phyloP scores from a whole-genome alignment of 2,113 vertebrate genomes.

The Reinhardtius hippoglossoides region DNA sequence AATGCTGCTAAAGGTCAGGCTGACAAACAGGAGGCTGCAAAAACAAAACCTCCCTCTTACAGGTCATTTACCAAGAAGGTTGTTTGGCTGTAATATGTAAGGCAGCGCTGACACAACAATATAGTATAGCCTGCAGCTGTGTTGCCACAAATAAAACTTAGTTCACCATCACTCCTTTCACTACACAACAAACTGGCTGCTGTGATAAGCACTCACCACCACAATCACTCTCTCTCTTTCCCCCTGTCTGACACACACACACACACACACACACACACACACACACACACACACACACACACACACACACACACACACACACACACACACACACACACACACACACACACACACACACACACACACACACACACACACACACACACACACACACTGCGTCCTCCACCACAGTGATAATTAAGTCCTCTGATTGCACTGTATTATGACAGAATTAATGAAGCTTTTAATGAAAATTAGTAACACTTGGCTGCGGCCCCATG shows the following conservation, averaged over 20 bases:
- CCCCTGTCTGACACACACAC: too few species aligned
- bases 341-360: slow-evolving; percentile 4
- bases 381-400: slow-evolving; percentile 22
- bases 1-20: neutral
- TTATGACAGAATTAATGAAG: slow-evolving; percentile 83
- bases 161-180: slow-evolving; percentile 8
- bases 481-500: slow-evolving; percentile 66
- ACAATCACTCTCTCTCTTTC: neutral
- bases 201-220: slow-evolving; percentile 20
- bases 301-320: slow-evolving; percentile 13
- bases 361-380: neutral
- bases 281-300: neutral
- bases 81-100: neutral
- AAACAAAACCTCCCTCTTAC: neutral
- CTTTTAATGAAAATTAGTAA: slow-evolving; percentile 83
- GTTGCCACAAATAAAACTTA: slow-evolving; percentile 18
- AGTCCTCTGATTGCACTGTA: slow-evolving; percentile 69
- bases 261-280: slow-evolving; percentile 6
- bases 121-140: neutral
- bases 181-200: slow-evolving; percentile 8
- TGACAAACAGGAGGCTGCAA: neutral
- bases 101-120: neutral
- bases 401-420: slow-evolving; percentile 67
- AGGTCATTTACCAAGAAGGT: neutral
- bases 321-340: slow-evolving; percentile 11